phyloP scores from a whole-genome alignment of 2,797 vertebrate genomes.

The Sus cebifrons region DNA sequence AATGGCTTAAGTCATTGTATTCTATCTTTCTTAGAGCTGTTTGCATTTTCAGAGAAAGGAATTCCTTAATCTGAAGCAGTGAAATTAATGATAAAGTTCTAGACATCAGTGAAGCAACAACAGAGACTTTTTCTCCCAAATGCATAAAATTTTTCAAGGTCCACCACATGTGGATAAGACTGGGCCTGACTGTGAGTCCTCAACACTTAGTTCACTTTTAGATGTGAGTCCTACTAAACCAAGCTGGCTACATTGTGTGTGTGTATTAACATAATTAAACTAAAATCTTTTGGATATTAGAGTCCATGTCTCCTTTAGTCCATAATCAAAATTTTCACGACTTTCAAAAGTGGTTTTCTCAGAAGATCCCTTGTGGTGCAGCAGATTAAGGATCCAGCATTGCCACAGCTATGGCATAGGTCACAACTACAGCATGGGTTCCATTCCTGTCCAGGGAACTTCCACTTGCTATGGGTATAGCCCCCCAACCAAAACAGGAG shows the following conservation, averaged over 20 bases:
- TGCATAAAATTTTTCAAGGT: not conserved
- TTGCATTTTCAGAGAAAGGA: conserved; percentile 35
- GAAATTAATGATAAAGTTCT: not conserved
- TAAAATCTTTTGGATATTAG: not conserved
- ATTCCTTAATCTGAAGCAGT: not conserved
- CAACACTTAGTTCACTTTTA: not conserved
- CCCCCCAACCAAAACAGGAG: not conserved
- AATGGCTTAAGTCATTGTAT: not conserved
- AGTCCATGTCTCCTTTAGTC: not conserved
- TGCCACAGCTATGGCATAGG: no score
- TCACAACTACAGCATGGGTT: no score
- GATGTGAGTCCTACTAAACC: not conserved
- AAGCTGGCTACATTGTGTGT: not conserved
- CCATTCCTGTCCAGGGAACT: no score
- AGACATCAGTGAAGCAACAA: not conserved
- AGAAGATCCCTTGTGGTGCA: no score
- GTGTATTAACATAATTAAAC: not conserved
- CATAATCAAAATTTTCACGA: not conserved
- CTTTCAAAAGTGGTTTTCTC: conserved; percentile 1
- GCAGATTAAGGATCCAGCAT: no score
- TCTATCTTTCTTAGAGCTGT: not conserved
- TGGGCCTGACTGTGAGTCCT: not conserved
- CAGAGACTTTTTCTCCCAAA: not conserved
- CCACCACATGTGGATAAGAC: not conserved
- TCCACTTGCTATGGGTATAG: no score